These are phyloP conservation scores for Hymenochirus boettgeri DNA, from an alignment of 2,113 vertebrate genomes.

Conservation along the genomic window DNA sequence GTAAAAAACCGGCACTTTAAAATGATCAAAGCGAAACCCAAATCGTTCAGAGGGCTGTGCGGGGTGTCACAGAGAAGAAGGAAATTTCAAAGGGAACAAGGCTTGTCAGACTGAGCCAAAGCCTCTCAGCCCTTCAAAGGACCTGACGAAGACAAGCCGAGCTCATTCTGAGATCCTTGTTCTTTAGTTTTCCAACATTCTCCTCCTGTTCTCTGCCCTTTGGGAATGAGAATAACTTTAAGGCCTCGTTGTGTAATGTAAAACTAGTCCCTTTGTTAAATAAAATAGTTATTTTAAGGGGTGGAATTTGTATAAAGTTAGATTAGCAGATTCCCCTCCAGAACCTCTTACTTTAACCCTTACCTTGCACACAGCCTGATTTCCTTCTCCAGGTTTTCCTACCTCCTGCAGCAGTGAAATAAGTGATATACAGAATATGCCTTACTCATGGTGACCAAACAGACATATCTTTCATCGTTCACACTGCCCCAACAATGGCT, in stretches of 20 bases:
- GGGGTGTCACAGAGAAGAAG: conserved; percentile 48
- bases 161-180: conserved; percentile 6
- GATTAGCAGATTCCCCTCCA: too few species aligned
- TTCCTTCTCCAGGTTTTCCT: too few species aligned
- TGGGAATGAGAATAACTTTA: neutral
- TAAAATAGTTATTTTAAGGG: too few species aligned
- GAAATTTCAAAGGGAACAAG: conserved; percentile 59
- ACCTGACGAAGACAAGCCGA: conserved; percentile 39
- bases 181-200: conserved; percentile 8
- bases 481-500: too few species aligned
- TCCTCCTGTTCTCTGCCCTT: conserved; percentile 3
- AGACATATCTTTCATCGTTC: too few species aligned
- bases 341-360: too few species aligned
- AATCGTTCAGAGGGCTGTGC: conserved; percentile 45
- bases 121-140: conserved; percentile 56
- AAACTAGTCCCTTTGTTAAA: too few species aligned
- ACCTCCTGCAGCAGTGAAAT: too few species aligned
- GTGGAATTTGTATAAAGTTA: too few species aligned
- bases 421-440: too few species aligned
- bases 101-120: conserved; percentile 51
- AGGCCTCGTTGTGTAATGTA: neutral
- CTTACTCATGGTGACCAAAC: too few species aligned
- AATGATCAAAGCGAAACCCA: conserved; percentile 61
- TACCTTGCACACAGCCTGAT: too few species aligned
- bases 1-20: conserved; percentile 55